Conservation (phyloP, 2,888 invertebrate species). For the Elgonia sp. region DNA sequence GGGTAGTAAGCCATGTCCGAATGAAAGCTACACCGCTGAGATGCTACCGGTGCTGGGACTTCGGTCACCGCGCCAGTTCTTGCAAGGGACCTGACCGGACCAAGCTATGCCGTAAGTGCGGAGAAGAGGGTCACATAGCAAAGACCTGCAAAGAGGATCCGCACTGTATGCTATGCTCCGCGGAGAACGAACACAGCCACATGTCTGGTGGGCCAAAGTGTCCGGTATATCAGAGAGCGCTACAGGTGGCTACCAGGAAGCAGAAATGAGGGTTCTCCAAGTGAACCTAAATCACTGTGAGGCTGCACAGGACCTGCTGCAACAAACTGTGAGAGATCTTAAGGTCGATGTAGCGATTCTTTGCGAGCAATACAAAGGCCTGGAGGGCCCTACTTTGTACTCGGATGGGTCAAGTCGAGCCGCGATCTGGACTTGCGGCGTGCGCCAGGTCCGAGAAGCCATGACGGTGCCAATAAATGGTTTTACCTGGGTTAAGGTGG, state of each 20-base stretch:
- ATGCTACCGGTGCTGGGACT: background rate
- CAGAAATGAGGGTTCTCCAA: background rate
- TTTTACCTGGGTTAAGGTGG: conserved; percentile 1
- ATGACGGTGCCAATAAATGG: background rate
- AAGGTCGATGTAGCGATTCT: conserved; percentile 57
- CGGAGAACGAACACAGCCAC: background rate
- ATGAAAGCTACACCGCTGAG: background rate
- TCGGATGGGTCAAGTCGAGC: background rate
- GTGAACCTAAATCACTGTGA: conserved; percentile 30
- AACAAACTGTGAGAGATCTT: conserved; percentile 61
- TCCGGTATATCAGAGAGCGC: background rate
- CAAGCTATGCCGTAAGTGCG: background rate
- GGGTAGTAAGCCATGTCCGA: conserved; percentile 2
- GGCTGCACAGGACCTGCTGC: conserved; percentile 66
- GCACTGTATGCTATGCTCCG: background rate
- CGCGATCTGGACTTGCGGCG: conserved; percentile 1
- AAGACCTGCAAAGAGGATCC: background rate
- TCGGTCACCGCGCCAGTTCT: background rate
- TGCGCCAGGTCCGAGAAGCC: background rate
- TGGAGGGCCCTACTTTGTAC: conserved; percentile 4
- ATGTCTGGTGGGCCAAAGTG: background rate
- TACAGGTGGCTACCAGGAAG: background rate
- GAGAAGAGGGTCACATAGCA: background rate
- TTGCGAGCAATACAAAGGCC: conserved; percentile 68
- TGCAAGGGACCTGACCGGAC: background rate